These are phyloP conservation scores for Apteryx mantelli DNA, from an alignment of 2,113 vertebrate species.

Conservation along the genomic window DNA sequence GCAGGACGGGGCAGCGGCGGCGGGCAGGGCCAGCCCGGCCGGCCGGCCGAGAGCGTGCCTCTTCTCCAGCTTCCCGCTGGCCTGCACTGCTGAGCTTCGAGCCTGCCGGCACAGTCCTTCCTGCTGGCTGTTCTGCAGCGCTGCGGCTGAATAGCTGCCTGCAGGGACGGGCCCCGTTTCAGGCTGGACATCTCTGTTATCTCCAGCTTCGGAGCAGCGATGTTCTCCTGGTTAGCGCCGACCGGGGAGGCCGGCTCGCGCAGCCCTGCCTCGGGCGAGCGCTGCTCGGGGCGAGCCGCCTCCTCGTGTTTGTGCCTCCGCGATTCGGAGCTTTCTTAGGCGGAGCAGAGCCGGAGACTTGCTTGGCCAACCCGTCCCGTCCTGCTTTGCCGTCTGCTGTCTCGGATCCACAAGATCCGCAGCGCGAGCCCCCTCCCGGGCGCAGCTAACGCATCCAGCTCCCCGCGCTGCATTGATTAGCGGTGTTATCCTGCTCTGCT, in stretches of 20 bases:
- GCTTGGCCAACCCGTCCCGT: background rate
- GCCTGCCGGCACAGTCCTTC: background rate
- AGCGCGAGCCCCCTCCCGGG: background rate
- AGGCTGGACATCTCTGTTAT: fast-evolving
- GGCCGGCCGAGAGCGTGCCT: too few relatives aligned
- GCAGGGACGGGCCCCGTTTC: fast-evolving
- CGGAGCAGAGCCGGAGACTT: background rate
- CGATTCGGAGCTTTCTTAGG: background rate
- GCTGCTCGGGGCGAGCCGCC: background rate
- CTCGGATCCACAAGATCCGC: background rate
- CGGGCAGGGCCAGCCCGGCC: too few relatives aligned
- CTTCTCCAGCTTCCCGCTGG: too few relatives aligned
- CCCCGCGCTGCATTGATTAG: background rate
- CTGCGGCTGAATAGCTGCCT: background rate
- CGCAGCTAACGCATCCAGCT: background rate
- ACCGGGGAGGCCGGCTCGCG: fast-evolving
- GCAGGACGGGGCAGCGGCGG: too few relatives aligned
- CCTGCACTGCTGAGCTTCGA: background rate
- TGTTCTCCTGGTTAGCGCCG: fast-evolving
- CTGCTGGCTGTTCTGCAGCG: background rate
- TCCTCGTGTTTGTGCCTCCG: background rate
- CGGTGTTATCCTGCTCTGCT: background rate
- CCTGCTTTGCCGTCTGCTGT: background rate
- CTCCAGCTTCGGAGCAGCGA: fast-evolving
- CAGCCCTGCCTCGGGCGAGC: background rate